These are phyloP conservation scores for Chrysolina haemoptera DNA, from an alignment of 2,888 invertebrate genomes.

Conservation along the genomic window DNA sequence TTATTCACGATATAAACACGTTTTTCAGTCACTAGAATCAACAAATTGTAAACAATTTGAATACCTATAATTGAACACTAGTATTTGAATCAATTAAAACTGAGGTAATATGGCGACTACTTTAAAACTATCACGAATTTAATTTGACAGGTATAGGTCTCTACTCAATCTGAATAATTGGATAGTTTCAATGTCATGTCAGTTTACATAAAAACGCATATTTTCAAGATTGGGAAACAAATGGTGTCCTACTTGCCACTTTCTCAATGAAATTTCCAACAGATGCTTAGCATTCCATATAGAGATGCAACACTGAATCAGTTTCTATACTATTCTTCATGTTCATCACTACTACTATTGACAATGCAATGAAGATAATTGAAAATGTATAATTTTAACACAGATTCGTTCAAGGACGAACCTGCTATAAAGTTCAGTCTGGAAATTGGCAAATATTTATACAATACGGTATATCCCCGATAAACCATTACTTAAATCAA, in stretches of 20 bases:
- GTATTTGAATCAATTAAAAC: constrained; percentile 37
- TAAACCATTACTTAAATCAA: constrained; percentile 55
- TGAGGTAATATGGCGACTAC: constrained; percentile 54
- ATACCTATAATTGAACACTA: background rate
- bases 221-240: constrained; percentile 61
- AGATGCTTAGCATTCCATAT: constrained; percentile 48
- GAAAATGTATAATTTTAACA: constrained; percentile 60
- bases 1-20: constrained; percentile 29
- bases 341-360: constrained; percentile 47
- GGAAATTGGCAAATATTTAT: constrained; percentile 51
- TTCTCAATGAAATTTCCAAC: constrained; percentile 59
- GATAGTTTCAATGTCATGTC: constrained; percentile 64
- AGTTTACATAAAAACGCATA: constrained; percentile 57
- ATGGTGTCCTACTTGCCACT: constrained; percentile 65
- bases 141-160: constrained; percentile 22
- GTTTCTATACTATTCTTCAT: constrained; percentile 43
- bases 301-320: constrained; percentile 32
- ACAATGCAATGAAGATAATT: constrained; percentile 54
- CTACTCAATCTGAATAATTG: constrained; percentile 56
- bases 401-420: constrained; percentile 64
- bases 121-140: constrained; percentile 52
- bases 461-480: constrained; percentile 51
- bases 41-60: constrained; percentile 42
- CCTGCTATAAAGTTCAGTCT: constrained; percentile 52
- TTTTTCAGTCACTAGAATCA: constrained; percentile 36